Percentiles rank a stretch among this genome's conserved stretches.
These are phyloP conservation scores for Musca domestica DNA, from an alignment of 1,140 invertebrate species.

Conservation along the genomic window DNA sequence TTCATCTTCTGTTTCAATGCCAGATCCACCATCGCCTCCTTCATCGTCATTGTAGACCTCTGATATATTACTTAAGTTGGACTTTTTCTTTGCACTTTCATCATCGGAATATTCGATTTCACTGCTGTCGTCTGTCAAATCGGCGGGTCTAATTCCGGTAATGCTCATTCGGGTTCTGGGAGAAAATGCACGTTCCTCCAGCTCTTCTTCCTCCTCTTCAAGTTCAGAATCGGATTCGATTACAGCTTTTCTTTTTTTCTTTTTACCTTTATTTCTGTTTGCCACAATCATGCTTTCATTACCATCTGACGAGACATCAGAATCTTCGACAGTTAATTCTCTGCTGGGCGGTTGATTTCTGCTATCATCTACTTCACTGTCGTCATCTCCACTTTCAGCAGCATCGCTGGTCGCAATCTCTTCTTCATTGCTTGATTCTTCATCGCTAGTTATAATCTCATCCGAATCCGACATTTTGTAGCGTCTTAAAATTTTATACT, in stretches of 20 bases:
- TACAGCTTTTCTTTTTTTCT: not conserved
- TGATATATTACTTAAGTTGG: not conserved
- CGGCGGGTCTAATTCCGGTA: slow-evolving; percentile 42
- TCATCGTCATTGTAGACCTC: not conserved
- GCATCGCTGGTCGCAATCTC: not conserved
- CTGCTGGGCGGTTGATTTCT: not conserved
- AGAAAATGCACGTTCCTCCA: slow-evolving; percentile 39
- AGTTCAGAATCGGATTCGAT: slow-evolving; percentile 27
- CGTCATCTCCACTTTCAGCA: not conserved
- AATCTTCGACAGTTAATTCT: slow-evolving; percentile 22
- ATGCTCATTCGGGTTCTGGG: slow-evolving; percentile 50
- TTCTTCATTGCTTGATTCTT: slow-evolving; percentile 13
- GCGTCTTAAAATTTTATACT: too few relatives aligned
- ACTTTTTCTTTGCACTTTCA: not conserved
- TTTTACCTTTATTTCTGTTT: not conserved
- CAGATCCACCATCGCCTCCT: not conserved
- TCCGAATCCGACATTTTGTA: slow-evolving; percentile 26
- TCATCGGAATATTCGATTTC: slow-evolving; percentile 44
- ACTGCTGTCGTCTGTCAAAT: slow-evolving; percentile 40
- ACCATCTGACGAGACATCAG: not conserved
- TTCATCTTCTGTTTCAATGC: not conserved
- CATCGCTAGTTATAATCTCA: slow-evolving; percentile 22
- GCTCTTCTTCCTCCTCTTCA: slow-evolving; percentile 38
- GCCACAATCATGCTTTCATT: slow-evolving; percentile 10
- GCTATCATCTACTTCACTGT: not conserved